Evolutionary conservation across 1,140 invertebrate species (phyloP).

Genomic region (Arion vulgaris): DNA sequence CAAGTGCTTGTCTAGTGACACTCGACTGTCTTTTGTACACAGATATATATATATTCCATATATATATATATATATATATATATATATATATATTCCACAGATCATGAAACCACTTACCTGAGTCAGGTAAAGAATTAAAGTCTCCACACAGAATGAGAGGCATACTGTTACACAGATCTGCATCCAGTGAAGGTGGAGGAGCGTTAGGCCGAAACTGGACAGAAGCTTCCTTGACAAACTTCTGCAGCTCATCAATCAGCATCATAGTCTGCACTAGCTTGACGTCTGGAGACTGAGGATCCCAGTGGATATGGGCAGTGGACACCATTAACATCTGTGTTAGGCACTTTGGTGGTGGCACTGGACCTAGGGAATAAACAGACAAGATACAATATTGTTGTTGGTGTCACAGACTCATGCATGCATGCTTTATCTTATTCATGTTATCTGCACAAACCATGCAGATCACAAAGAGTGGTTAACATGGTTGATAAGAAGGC

Average conservation of each 20-base stretch:
- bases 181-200: conserved; percentile 70
- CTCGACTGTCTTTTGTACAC: too few relatives aligned
- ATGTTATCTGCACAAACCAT: too few relatives aligned
- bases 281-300: conserved; percentile 99
- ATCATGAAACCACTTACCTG: conserved; percentile 81
- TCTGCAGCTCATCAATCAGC: conserved; percentile 89
- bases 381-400: not conserved
- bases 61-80: too few relatives aligned
- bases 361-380: conserved; percentile 38
- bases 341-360: conserved; percentile 78
- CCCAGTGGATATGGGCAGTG: conserved; percentile 99
- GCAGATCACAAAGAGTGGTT: too few relatives aligned
- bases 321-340: conserved; percentile 93
- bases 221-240: conserved; percentile 65
- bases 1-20: too few relatives aligned
- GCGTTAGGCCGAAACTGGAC: conserved; percentile 54
- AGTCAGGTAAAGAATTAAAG: conserved; percentile 98
- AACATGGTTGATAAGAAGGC: too few relatives aligned
- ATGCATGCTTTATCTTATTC: too few relatives aligned
- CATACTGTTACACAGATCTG: conserved; percentile 82
- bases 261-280: conserved; percentile 99
- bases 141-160: conserved; percentile 97
- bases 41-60: too few relatives aligned
- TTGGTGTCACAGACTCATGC: too few relatives aligned
- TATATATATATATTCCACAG: too few relatives aligned